Evolutionary conservation across 2,888 invertebrate genomes (phyloP), one percentile per base, ranked within the genome.

Genomic region (Atrina japonica): DNA sequence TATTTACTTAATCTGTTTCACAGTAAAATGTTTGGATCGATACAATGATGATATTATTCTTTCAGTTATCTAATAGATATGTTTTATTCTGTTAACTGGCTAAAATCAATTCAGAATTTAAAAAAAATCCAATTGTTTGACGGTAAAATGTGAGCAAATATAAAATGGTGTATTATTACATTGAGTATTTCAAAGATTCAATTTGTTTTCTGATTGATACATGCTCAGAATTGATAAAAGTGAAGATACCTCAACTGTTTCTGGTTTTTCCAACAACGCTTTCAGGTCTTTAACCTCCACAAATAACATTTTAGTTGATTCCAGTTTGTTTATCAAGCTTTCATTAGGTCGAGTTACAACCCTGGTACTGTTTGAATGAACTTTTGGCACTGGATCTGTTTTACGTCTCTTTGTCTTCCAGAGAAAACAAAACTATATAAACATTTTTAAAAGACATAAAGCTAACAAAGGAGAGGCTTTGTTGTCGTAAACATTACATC

Each of bases 181-280:
- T n/a, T n/a, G n/a, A n/a, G n/a, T n/a, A n/a, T n/a, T n/a, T n/a
- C n/a, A n/a, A n/a, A n/a, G n/a, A n/a, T n/a, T n/a, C n/a, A n/a
- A n/a, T n/a, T n/a, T n/a, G n/a, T n/a, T n/a, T n/a, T n/a, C n/a
- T n/a, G n/a, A n/a, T n/a, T n/a, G n/a, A n/a, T n/a, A n/a, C n/a
- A n/a, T n/a, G n/a, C n/a, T n/a, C n/a, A n/a, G n/a, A n/a, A n/a
- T n/a, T n/a, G n/a, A n/a, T n/a, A n/a, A n/a, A n/a, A n/a, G n/a
- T n/a, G 18, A 50, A 30, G 70, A 49, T 73, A 88, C 88, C 83
- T 88, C 87, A 35, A 88, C 75, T 55, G 71, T 78, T 47, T 86
- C 86, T 6, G 87, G 68, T 23, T 83, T 76, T 21, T 83, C 73
- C 53, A 88, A 70, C 18, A 88, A 72, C 45, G 78, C 69, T 47